A percentile compares a stretch with the other conserved stretches of the same genome.
phyloP scores from a whole-genome alignment of 2,797 vertebrate genomes.

The Neomorphus geoffroyi region DNA sequence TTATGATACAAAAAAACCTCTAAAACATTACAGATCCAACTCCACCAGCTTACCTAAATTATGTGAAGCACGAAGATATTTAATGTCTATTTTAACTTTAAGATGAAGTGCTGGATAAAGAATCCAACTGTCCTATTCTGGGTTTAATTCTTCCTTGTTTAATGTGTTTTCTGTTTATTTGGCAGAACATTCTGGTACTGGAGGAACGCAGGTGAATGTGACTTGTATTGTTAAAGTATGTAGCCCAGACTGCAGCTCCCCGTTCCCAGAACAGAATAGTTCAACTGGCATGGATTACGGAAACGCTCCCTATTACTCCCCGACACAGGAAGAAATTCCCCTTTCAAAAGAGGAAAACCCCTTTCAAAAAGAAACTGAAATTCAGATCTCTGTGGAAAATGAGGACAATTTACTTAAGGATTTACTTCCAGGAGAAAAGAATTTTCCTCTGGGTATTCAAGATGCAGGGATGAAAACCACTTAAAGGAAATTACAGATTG shows the following conservation, averaged over 20 bases:
- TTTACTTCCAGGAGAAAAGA: conserved; percentile 19
- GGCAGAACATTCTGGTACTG: conserved; percentile 36
- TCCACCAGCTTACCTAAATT: not conserved
- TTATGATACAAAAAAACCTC: not conserved
- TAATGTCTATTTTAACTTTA: not conserved
- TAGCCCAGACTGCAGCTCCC: conserved; percentile 43
- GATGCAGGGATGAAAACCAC: conserved; percentile 53
- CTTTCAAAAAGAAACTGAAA: not conserved
- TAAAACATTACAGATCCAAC: not conserved
- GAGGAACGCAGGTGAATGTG: conserved; percentile 68
- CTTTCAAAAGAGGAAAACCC: conserved; percentile 70
- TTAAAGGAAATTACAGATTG: not conserved
- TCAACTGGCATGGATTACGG: not conserved
- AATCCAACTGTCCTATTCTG: not conserved
- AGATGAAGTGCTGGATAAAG: not conserved
- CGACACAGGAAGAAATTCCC: conserved; percentile 17
- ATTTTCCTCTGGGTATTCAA: conserved; percentile 50
- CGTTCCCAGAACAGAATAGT: conserved; percentile 14
- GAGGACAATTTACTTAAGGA: conserved; percentile 33
- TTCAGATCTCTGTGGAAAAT: not conserved
- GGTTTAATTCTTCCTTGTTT: not conserved
- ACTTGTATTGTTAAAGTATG: conserved; percentile 73
- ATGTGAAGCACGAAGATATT: not conserved
- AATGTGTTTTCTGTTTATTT: not conserved
- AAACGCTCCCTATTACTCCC: not conserved